Percentiles rank a stretch among this genome's conserved stretches.
These are phyloP conservation scores for Chaetophractus vellerosus DNA, from an alignment of 2,797 vertebrate species.

Conservation along the genomic window DNA sequence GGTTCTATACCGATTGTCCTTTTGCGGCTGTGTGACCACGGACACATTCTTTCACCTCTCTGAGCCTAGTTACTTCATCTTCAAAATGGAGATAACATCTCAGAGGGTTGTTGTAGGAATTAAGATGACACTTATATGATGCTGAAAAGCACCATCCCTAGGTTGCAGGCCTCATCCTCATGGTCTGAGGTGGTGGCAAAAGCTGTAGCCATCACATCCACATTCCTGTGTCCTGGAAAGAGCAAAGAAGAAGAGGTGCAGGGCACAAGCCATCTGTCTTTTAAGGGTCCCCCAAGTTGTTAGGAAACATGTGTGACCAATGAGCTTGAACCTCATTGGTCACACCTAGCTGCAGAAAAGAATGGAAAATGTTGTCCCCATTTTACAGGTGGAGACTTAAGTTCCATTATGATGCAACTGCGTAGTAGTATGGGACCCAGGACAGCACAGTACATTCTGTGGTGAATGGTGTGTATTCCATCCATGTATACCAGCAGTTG, in stretches of 20 bases:
- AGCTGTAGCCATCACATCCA: constrained; percentile 15
- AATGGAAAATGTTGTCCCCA: background rate
- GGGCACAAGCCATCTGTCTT: background rate
- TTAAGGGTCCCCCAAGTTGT: background rate
- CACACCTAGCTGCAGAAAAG: background rate
- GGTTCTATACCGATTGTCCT: background rate
- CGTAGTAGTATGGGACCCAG: background rate
- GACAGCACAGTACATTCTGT: background rate
- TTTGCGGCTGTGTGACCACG: background rate
- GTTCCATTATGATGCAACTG: background rate
- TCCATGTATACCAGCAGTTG: background rate
- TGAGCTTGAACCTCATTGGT: background rate
- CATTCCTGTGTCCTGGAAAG: background rate
- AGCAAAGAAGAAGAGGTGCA: background rate
- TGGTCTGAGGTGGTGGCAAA: background rate
- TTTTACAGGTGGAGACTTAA: background rate
- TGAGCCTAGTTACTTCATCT: constrained; percentile 8
- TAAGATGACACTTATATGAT: background rate
- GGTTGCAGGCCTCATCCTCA: background rate
- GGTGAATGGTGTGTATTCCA: background rate
- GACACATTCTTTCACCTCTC: background rate
- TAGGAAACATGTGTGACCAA: too few relatives aligned
- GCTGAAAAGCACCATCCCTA: background rate
- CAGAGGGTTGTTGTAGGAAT: background rate
- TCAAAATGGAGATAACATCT: background rate